Evolutionary conservation across 2,113 vertebrate species (phyloP).

Genomic region (Eptesicus fuscus): DNA sequence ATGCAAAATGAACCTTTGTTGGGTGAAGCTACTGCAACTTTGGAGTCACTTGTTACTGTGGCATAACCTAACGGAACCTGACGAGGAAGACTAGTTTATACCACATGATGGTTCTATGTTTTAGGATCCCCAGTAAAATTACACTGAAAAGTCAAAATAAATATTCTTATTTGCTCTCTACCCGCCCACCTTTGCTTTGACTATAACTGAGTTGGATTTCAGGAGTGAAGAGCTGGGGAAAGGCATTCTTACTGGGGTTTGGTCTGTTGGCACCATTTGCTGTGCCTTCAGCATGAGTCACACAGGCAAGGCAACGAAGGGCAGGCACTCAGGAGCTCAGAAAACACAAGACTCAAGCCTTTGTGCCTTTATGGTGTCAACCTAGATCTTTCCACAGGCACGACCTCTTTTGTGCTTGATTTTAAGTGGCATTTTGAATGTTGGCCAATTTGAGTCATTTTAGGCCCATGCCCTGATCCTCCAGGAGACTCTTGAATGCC

Average conservation of each 20-base stretch:
- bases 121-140: background rate
- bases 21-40: background rate
- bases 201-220: background rate
- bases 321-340: background rate
- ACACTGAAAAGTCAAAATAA: background rate
- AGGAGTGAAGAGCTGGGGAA: background rate
- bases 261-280: background rate
- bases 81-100: background rate
- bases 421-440: slow-evolving; percentile 64
- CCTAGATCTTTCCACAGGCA: slow-evolving; percentile 17
- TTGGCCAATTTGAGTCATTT: slow-evolving; percentile 55
- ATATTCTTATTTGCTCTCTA: background rate
- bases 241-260: background rate
- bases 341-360: background rate
- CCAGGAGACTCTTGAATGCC: slow-evolving; percentile 30
- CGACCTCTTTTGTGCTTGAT: slow-evolving; percentile 2
- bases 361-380: background rate
- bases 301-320: background rate
- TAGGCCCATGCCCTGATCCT: background rate
- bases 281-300: background rate
- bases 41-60: background rate
- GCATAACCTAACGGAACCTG: background rate
- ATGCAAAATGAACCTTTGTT: background rate
- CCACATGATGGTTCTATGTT: background rate
- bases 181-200: background rate